Evolutionary conservation across 2,888 invertebrate species (phyloP).

Genomic region (Exephanes ischioxanthus): DNA sequence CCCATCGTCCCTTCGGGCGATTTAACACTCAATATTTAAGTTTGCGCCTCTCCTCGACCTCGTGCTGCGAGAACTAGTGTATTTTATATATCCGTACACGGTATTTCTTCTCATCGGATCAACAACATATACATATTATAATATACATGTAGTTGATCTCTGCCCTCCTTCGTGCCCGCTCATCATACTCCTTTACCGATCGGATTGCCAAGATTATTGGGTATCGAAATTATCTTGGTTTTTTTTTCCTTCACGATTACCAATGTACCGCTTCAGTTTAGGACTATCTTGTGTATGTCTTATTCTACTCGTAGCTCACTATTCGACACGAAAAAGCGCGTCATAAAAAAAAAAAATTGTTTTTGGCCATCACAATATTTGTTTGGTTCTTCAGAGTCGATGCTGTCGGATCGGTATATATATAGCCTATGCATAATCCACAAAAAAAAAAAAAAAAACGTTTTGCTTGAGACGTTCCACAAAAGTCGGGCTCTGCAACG

Average conservation of each 20-base stretch:
- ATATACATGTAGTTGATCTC: slow-evolving; percentile 12
- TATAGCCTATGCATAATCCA: neutral
- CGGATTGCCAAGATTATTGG: slow-evolving; percentile 53
- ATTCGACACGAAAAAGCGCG: neutral
- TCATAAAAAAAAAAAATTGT: neutral
- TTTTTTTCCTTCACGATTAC: neutral
- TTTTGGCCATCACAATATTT: neutral
- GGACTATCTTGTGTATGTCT: neutral
- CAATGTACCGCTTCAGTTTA: neutral
- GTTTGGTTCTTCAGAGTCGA: neutral
- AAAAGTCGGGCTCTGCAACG: neutral
- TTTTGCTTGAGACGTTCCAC: neutral
- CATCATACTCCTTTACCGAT: slow-evolving; percentile 49
- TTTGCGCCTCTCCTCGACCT: slow-evolving; percentile 55
- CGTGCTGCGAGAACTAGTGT: slow-evolving; percentile 58
- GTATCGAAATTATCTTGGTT: neutral
- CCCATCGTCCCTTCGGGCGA: slow-evolving; percentile 58
- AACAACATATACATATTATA: slow-evolving; percentile 20
- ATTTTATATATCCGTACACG: slow-evolving; percentile 58
- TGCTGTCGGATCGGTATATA: no score
- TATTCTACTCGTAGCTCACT: neutral
- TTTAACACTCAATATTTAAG: slow-evolving; percentile 69
- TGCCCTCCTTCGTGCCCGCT: slow-evolving; percentile 42
- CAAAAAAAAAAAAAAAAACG: neutral
- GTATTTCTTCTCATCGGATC: slow-evolving; percentile 27